These are phyloP conservation scores for Melolontha melolontha DNA, from an alignment of 2,888 invertebrate genomes.

Conservation along the genomic window DNA sequence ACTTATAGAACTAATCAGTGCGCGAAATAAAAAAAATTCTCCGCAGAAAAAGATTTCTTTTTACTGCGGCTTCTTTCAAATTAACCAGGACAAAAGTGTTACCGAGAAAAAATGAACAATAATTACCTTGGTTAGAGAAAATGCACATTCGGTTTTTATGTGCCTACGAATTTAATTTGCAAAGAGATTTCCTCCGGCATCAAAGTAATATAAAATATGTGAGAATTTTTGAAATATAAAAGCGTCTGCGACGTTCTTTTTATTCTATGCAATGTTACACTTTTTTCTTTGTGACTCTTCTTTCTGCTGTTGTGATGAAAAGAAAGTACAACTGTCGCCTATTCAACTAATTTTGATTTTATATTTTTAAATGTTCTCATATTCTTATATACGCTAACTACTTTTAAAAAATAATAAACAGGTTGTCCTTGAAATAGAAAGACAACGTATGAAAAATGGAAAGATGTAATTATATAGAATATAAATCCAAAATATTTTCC, in stretches of 20 bases:
- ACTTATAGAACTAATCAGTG: slow-evolving; percentile 15
- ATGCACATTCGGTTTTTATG: slow-evolving; percentile 19
- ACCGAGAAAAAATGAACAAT: slow-evolving; percentile 23
- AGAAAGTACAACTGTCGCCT: background rate
- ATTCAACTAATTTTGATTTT: background rate
- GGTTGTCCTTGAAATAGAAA: too few relatives aligned
- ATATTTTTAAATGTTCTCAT: too few relatives aligned
- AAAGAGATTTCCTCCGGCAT: slow-evolving; percentile 22
- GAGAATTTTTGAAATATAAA: slow-evolving; percentile 26
- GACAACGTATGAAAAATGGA: too few relatives aligned
- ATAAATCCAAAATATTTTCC: too few relatives aligned
- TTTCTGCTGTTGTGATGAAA: background rate
- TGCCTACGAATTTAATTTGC: slow-evolving; percentile 27
- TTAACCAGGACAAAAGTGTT: slow-evolving; percentile 18
- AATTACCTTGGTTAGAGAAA: slow-evolving; percentile 35
- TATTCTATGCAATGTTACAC: background rate
- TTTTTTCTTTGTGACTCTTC: background rate
- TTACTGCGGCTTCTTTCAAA: slow-evolving; percentile 12
- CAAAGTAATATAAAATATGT: slow-evolving; percentile 19
- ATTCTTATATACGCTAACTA: too few relatives aligned
- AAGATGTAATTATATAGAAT: too few relatives aligned
- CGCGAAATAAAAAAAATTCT: background rate
- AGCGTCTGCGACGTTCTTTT: slow-evolving; percentile 11
- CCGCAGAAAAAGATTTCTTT: slow-evolving; percentile 9
- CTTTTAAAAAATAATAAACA: too few relatives aligned